These are phyloP conservation scores for Sebastes alutus DNA, from an alignment of 2,797 vertebrate genomes.

Conservation along the genomic window DNA sequence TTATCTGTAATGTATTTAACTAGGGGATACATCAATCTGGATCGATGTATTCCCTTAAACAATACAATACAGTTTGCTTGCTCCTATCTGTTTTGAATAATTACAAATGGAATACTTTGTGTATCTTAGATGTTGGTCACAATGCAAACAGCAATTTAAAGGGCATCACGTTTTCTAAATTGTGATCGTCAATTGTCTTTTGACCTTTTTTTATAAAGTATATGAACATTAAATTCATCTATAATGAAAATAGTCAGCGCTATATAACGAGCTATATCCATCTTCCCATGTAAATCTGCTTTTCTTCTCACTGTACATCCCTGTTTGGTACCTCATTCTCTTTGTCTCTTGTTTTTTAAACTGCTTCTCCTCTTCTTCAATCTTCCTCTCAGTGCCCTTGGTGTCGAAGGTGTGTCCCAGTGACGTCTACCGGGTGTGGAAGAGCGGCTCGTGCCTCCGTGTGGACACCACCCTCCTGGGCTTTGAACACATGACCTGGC, in stretches of 20 bases:
- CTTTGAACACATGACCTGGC: constrained; percentile 98
- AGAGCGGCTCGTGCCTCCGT: constrained; percentile 92
- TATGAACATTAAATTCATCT: no score
- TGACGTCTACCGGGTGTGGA: constrained; percentile 96
- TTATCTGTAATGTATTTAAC: background rate
- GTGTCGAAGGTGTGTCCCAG: constrained; percentile 97
- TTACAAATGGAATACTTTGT: background rate
- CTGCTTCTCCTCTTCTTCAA: background rate
- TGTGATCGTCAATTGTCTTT: background rate
- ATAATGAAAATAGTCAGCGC: background rate
- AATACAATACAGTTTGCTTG: no score
- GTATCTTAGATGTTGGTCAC: background rate
- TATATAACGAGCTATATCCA: background rate
- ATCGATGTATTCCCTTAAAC: background rate
- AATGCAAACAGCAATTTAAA: background rate
- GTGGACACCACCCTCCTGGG: constrained; percentile 96
- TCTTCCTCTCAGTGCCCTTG: constrained; percentile 85
- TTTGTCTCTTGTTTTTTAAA: background rate
- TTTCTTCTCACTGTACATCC: background rate
- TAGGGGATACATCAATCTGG: background rate
- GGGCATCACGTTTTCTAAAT: background rate
- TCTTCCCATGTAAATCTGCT: background rate
- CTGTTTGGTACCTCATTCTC: background rate
- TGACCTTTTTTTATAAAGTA: background rate
- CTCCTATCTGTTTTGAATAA: no score